Evolutionary conservation across 2,113 vertebrate species (phyloP).

Genomic region (human (Homo sapiens)): DNA sequence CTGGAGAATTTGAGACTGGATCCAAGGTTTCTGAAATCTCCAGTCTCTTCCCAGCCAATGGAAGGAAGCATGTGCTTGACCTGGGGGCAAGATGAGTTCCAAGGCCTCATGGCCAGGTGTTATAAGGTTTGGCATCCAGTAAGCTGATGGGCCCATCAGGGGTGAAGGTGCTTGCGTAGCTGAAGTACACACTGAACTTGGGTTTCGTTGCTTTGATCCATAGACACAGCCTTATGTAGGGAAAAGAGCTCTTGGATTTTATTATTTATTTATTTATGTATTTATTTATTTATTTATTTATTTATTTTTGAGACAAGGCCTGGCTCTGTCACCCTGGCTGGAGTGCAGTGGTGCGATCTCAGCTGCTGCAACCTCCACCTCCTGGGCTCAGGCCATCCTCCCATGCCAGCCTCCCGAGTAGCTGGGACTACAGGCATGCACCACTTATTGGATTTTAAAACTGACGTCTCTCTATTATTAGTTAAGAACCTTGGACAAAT

Average conservation of each 20-base stretch:
- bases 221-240: not conserved
- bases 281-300: not conserved
- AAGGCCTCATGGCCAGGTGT: not conserved
- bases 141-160: not conserved
- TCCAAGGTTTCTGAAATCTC: not conserved
- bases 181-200: not conserved
- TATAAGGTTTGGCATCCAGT: not conserved
- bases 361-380: not conserved
- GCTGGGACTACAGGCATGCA: not conserved
- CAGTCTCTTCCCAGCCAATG: not conserved
- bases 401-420: not conserved
- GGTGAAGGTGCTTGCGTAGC: not conserved
- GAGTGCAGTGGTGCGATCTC: not conserved
- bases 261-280: not conserved
- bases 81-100: not conserved
- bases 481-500: not conserved
- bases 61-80: not conserved
- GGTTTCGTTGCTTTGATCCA: not conserved
- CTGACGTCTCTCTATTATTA: not conserved
- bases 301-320: not conserved
- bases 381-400: not conserved
- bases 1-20: not conserved
- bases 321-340: not conserved
- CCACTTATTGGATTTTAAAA: constrained; percentile 11
- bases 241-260: constrained; percentile 22